Evolutionary conservation across 1,140 invertebrate species (phyloP).

Genomic region (Drosophila murphyi): DNA sequence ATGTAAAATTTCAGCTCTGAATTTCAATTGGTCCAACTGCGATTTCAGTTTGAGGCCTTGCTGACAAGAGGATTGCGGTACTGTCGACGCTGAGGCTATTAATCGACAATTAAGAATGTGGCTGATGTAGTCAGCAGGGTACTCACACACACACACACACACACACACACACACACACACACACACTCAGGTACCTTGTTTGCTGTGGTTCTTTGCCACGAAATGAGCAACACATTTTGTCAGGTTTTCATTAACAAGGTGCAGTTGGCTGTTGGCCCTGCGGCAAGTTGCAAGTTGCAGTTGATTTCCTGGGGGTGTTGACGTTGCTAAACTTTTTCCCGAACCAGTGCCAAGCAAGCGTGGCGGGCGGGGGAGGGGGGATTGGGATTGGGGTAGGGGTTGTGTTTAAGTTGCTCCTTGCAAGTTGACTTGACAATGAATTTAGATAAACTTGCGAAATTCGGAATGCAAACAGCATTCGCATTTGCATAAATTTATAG

Average conservation of each 20-base stretch:
- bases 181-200: not conserved
- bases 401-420: not conserved
- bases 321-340: conserved; percentile 46
- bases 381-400: not conserved
- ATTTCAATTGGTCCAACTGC: too few species aligned
- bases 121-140: too few species aligned
- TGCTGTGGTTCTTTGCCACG: conserved; percentile 1
- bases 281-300: conserved; percentile 44
- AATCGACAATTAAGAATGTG: too few species aligned
- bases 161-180: not conserved
- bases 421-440: conserved; percentile 69
- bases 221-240: conserved; percentile 42
- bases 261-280: conserved; percentile 39
- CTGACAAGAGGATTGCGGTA: too few species aligned
- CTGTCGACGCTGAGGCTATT: too few species aligned
- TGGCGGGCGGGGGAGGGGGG: not conserved
- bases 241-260: conserved; percentile 53
- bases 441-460: conserved; percentile 80
- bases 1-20: too few species aligned
- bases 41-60: too few species aligned
- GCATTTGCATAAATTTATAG: conserved; percentile 79
- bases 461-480: conserved; percentile 79
- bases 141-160: not conserved
- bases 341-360: not conserved
- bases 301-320: conserved; percentile 75